Evolutionary conservation across 2,888 invertebrate species (phyloP).

Genomic region (Acrocyrtus sp.): DNA sequence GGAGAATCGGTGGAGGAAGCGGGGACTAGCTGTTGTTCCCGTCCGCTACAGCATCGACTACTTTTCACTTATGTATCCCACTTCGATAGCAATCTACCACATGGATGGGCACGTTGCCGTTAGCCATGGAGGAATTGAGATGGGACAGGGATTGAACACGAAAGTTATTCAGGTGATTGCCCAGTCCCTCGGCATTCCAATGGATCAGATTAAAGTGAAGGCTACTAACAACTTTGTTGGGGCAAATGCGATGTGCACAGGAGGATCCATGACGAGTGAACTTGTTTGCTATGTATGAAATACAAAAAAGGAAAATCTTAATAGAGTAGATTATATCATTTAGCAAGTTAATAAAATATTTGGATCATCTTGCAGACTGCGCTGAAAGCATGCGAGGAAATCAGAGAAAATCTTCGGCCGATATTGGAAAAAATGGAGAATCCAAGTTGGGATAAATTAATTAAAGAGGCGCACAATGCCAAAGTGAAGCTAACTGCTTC

Average conservation of each 20-base stretch:
- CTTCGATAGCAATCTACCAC: conserved; percentile 4
- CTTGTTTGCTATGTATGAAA: conserved; percentile 51
- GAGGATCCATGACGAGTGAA: conserved; percentile 65
- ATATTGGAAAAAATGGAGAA: conserved; percentile 64
- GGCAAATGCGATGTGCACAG: conserved; percentile 65
- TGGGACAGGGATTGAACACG: conserved; percentile 84
- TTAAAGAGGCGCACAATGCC: conserved; percentile 44
- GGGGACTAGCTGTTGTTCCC: conserved; percentile 52
- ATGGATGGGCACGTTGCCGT: conserved; percentile 2
- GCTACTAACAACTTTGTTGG: conserved; percentile 64
- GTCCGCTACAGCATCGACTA: conserved; percentile 70
- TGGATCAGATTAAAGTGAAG: conserved; percentile 65
- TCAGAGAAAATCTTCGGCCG: conserved; percentile 65
- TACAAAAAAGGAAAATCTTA: not conserved
- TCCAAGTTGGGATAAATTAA: conserved; percentile 57
- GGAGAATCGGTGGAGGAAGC: conserved; percentile 60
- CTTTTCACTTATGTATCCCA: not conserved
- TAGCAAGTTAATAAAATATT: not conserved
- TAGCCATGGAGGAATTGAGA: conserved; percentile 66
- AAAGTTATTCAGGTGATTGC: conserved; percentile 70
- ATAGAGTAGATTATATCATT: not conserved
- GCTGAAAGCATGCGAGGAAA: conserved; percentile 62
- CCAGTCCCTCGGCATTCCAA: conserved; percentile 65
- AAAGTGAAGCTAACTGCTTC: conserved; percentile 51
- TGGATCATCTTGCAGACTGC: conserved; percentile 1